Evolutionary conservation across 35 echinoderm and acorn worm genomes (phyloP).

Genomic region (Apostichopus japonicus): DNA sequence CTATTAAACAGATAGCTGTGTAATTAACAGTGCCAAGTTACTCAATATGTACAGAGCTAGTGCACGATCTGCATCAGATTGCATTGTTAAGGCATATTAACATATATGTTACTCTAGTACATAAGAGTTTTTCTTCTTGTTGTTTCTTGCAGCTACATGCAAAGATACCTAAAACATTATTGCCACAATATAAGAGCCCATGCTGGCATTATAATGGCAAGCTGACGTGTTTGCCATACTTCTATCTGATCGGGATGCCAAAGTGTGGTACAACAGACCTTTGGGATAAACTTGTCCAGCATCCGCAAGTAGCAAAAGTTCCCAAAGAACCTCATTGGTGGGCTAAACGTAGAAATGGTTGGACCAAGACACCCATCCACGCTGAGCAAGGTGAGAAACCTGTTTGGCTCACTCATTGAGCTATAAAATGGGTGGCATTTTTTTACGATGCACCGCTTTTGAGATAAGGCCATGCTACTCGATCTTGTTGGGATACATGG

Average conservation of each 20-base stretch:
- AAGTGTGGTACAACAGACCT: constrained; percentile 81
- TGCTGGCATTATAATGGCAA: constrained; percentile 26
- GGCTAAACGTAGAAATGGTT: constrained; percentile 48
- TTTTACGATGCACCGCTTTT: no score
- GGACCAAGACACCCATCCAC: constrained; percentile 23
- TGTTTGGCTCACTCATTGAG: no score
- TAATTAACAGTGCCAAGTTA: no score
- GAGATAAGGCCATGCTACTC: no score
- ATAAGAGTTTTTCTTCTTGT: neutral
- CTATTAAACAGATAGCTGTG: no score
- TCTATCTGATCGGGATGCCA: constrained; percentile 72
- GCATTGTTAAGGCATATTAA: no score
- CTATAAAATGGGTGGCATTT: no score
- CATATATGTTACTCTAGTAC: no score
- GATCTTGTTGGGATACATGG: no score
- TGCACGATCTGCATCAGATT: no score
- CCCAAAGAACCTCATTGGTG: constrained; percentile 77
- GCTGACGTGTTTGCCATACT: constrained; percentile 66
- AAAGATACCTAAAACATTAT: neutral
- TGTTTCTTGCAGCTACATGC: constrained; percentile 3
- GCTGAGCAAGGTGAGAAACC: neutral
- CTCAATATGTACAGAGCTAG: no score
- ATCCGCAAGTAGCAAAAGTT: constrained; percentile 53
- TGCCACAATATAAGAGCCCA: constrained; percentile 31
- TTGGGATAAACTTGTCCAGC: constrained; percentile 64